Evolutionary conservation across 2,113 vertebrate genomes (phyloP).

Genomic region (Pedetes capensis): DNA sequence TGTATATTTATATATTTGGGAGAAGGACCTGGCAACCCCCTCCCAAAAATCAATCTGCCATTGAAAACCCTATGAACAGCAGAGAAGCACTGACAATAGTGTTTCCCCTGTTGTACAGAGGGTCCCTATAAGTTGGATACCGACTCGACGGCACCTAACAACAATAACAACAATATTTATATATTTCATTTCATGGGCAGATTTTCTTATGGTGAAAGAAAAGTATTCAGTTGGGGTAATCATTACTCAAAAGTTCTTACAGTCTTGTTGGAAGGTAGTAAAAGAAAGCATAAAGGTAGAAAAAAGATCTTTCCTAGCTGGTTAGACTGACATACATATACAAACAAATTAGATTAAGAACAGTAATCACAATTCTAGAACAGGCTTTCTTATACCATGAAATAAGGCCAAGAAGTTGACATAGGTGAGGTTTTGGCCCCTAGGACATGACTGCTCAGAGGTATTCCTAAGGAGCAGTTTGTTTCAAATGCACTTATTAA

Average conservation of each 20-base stretch:
- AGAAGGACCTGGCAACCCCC: no score
- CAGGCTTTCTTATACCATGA: not conserved
- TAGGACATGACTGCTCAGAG: not conserved
- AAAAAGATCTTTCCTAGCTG: not conserved
- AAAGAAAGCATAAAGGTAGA: not conserved
- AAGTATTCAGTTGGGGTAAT: rapidly evolving
- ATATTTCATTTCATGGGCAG: not conserved
- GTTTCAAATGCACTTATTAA: not conserved
- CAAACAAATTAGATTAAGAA: not conserved
- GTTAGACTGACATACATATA: not conserved
- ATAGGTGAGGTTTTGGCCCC: not conserved
- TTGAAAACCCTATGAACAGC: no score
- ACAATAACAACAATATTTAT: no score
- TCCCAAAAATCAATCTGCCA: no score
- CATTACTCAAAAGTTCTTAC: not conserved
- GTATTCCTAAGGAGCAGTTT: not conserved
- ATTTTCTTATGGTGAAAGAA: not conserved
- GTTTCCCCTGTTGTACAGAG: no score
- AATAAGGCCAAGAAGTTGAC: not conserved
- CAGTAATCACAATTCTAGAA: not conserved
- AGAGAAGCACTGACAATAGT: no score
- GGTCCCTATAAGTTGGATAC: no score
- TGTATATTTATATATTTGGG: not conserved
- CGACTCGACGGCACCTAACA: no score
- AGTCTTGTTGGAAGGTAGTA: not conserved